Percentiles rank a stretch among this genome's conserved stretches.
These are phyloP conservation scores for Callyntrura sp. DNA, from an alignment of 2,888 invertebrate genomes.

Conservation along the genomic window DNA sequence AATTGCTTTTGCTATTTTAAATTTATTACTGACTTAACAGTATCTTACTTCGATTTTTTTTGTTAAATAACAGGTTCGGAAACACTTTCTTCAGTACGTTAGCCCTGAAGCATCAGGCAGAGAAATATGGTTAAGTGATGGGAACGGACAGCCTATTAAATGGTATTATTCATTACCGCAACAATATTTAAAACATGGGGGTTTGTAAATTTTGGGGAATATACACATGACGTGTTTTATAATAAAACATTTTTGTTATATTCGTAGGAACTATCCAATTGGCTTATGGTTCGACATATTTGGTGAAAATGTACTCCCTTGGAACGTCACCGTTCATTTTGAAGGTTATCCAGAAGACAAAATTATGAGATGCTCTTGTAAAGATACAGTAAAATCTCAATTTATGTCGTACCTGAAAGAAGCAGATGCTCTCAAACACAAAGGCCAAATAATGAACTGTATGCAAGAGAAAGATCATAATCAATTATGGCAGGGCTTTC, in stretches of 20 bases:
- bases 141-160: constrained; percentile 95
- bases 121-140: constrained; percentile 96
- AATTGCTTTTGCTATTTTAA: background rate
- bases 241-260: no score
- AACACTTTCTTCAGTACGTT: constrained; percentile 94
- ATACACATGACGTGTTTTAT: no score
- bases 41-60: constrained; percentile 82
- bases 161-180: no score
- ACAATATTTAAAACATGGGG: no score
- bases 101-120: constrained; percentile 92
- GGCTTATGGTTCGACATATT: constrained; percentile 97
- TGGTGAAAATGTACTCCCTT: constrained; percentile 92
- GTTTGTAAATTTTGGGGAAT: no score
- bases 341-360: constrained; percentile 96
- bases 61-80: constrained; percentile 89
- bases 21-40: background rate
- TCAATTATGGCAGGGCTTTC: constrained; percentile 97
- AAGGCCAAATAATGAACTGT: constrained; percentile 94
- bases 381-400: constrained; percentile 96
- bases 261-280: constrained; percentile 88
- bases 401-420: constrained; percentile 99
- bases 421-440: constrained; percentile 98
- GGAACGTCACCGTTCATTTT: constrained; percentile 97
- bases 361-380: constrained; percentile 92
- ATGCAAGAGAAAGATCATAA: constrained; percentile 99